Conservation (phyloP, 2,113 vertebrate genomes). For the Pipra filicauda region DNA sequence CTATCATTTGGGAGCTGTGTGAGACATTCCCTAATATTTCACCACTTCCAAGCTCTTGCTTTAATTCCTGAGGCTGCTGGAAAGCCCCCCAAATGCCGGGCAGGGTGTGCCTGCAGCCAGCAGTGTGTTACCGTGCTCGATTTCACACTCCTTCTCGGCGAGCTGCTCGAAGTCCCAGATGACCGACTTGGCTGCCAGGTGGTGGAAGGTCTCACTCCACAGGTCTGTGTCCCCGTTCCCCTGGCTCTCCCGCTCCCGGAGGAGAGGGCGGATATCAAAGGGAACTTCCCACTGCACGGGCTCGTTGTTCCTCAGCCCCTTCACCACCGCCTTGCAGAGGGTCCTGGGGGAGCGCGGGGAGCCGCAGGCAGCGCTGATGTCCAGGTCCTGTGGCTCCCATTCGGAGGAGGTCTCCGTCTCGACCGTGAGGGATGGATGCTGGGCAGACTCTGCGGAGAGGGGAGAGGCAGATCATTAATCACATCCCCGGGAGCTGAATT, state of each 20-base stretch:
- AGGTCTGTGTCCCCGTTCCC: slow-evolving; percentile 77
- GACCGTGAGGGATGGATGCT: slow-evolving; percentile 75
- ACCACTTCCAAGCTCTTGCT: background rate
- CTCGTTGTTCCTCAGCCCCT: slow-evolving; percentile 81
- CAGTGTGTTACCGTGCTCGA: slow-evolving; percentile 82
- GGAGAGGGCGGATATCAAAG: slow-evolving; percentile 84
- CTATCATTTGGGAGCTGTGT: background rate
- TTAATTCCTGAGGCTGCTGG: background rate
- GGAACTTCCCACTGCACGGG: slow-evolving; percentile 86
- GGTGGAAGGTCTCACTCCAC: slow-evolving; percentile 94
- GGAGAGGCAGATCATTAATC: background rate
- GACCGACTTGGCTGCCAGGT: slow-evolving; percentile 90
- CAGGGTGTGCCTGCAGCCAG: background rate
- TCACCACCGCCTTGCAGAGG: slow-evolving; percentile 86
- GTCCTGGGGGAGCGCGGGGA: slow-evolving; percentile 7
- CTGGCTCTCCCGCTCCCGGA: slow-evolving; percentile 72
- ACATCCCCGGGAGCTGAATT: background rate
- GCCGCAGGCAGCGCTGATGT: background rate
- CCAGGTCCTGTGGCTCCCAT: slow-evolving; percentile 34
- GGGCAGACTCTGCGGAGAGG: slow-evolving; percentile 58
- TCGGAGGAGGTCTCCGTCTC: slow-evolving; percentile 53
- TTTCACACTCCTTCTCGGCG: slow-evolving; percentile 84
- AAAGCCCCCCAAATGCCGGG: accelerated
- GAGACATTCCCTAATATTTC: background rate
- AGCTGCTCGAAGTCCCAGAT: slow-evolving; percentile 93